phyloP scores from a whole-genome alignment of 2,113 vertebrate species.

The Paratilapia polleni region DNA sequence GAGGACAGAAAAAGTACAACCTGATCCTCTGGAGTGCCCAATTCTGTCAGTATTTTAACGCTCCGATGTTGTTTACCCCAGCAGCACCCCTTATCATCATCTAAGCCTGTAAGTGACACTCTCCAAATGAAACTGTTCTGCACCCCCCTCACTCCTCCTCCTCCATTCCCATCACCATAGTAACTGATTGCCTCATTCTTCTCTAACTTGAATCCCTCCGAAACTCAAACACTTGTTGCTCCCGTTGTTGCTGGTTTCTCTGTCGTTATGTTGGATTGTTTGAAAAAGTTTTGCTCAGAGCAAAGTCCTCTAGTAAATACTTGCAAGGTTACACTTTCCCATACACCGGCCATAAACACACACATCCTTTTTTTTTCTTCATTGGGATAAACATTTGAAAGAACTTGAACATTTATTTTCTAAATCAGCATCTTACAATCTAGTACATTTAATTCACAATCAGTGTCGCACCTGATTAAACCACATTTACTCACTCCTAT shows the following conservation, averaged over 20 bases:
- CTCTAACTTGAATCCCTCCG: conserved; percentile 10
- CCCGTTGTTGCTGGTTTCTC: neutral
- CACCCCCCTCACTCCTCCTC: neutral
- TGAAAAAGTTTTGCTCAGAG: conserved; percentile 6
- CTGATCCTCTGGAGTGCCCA: conserved; percentile 43
- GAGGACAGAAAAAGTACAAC: conserved; percentile 6
- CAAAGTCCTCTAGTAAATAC: neutral
- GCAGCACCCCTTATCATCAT: conserved; percentile 64
- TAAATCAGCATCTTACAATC: neutral
- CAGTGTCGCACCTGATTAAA: neutral
- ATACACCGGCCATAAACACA: neutral
- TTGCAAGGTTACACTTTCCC: neutral
- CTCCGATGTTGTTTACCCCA: conserved; percentile 66
- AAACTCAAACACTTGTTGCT: conserved; percentile 55
- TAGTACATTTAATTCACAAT: neutral
- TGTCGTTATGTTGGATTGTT: conserved; percentile 6
- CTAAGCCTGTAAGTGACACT: conserved; percentile 68
- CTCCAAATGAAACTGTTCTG: conserved; percentile 45
- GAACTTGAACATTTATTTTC: neutral
- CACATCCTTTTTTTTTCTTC: neutral
- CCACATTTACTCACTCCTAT: no score
- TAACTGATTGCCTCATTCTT: conserved; percentile 67
- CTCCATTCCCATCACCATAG: conserved; percentile 48
- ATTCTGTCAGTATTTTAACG: conserved; percentile 50
- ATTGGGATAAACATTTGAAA: no score